Base-by-base conservation (phyloP, 2,797 vertebrate species). In the Bufotes viridis region DNA sequence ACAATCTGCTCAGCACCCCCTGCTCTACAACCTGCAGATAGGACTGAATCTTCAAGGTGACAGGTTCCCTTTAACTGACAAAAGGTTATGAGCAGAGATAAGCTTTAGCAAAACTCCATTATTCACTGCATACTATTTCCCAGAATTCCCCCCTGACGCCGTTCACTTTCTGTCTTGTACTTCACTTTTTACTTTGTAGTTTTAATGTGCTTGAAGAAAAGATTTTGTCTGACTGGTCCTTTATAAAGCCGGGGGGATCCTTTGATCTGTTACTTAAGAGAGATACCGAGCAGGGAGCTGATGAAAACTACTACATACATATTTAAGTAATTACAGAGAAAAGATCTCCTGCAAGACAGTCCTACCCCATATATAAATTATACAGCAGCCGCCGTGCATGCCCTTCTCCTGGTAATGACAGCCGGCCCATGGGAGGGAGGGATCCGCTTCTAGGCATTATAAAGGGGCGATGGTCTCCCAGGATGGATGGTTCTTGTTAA, bases 191-290 rank as follows among this genome's bases (percentile, higher is more conserved):
- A 78, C 75, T 78, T 78, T 78, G 75, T 78, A 55, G 51, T 78
- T 78, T 53, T 78, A 78, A 78, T 78, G 75, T 55, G 75, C 75
- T 55, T n/a, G 51, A 78, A 55, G n/a, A 55, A 55, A 15, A 55
- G 75, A 78, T 78, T 78, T 55, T 78, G 75, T 55, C 75, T 55
- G 75, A 55, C 49, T 55, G 75, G 75, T 55, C 51, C 22, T 78
- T 78, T 78, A 53, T 53, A 78, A 12, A 55, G 75, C 75, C 75
- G 24, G 75, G 49, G 75, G 75, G 51, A 78, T 78, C 75, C 75
- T 53, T 78, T 78, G 75, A 78, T 78, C 49, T 78, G 49, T 24
- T 78, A 78, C 75, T 78, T 78, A 55, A 78, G 75, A 78, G 75
- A 55, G 29, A 81, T 61, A 81, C 24, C 12, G 58, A 60, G 78